Evolutionary conservation across 2,888 invertebrate species (phyloP).

Genomic region (Orthonevra nobilis): DNA sequence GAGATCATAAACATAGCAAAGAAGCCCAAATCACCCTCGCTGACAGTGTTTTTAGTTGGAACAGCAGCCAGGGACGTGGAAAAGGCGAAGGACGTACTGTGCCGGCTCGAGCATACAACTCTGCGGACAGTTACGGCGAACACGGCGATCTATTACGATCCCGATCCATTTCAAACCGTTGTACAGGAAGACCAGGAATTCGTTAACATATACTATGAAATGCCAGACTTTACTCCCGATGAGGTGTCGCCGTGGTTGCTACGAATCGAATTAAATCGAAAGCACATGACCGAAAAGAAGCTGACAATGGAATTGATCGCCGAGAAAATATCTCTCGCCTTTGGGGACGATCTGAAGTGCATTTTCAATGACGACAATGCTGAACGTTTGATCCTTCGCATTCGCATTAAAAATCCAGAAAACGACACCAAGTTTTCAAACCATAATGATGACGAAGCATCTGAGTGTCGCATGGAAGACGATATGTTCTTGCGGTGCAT

Average conservation of each 20-base stretch:
- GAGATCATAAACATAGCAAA: conserved; percentile 98
- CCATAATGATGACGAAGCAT: conserved; percentile 65
- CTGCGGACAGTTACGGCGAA: conserved; percentile 95
- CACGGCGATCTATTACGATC: conserved; percentile 98
- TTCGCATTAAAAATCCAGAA: conserved; percentile 94
- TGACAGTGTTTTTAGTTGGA: conserved; percentile 96
- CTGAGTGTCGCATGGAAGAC: conserved; percentile 85
- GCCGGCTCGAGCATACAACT: conserved; percentile 97
- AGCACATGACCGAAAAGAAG: conserved; percentile 98
- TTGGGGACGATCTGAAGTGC: conserved; percentile 98
- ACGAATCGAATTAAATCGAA: conserved; percentile 96
- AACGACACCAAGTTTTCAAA: conserved; percentile 83
- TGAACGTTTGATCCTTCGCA: conserved; percentile 95
- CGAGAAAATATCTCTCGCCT: conserved; percentile 97
- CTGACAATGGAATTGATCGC: conserved; percentile 99
- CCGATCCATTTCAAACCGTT: conserved; percentile 97
- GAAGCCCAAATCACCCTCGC: conserved; percentile 97
- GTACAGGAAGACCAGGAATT: conserved; percentile 98
- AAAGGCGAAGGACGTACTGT: conserved; percentile 97
- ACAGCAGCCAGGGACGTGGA: conserved; percentile 97
- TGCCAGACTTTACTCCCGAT: conserved; percentile 97
- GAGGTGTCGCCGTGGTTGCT: conserved; percentile 97
- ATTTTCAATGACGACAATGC: conserved; percentile 99
- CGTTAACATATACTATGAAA: conserved; percentile 98
- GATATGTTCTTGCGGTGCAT: conserved; percentile 98